Base-by-base conservation (phyloP, 2,888 invertebrate species). In the Calliphora vomitoria region DNA sequence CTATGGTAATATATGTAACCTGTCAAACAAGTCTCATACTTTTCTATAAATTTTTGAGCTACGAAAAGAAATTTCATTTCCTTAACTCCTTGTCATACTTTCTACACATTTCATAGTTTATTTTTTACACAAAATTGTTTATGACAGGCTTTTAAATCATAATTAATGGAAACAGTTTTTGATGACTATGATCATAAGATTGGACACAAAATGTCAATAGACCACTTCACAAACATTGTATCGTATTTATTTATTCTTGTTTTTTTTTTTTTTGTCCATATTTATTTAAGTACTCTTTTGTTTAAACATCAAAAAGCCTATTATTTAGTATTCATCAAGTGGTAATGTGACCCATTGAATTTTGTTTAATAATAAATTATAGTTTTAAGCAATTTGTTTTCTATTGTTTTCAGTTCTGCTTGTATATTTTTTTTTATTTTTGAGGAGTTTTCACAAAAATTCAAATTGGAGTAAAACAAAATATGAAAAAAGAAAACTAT, bases 341-440 rank as follows among this genome's bases (percentile, higher is more conserved):
- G 74, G 81, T 82, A 74, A 82, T 66, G 20, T 71, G 71, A 80
- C 41, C 53, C 71, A 72, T n/a, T 71, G 35, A 72, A 64, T 71
- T 47, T 64, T 71, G 71, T 44, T 44, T n/a, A 60, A 35, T 35
- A 31, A 60, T 35, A 71, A 80, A 60, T 50, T 71, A 71, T 38
- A 53, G 41, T 15, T 41, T 81, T 13, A 72, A 64, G 41, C 8
- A 62, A 47, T 15, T 18, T 38, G 35, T 62, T 55, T 71, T 66
- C 10, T 15, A 50, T 50, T 58, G 38, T 55, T 10, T 55, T 20
- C 3, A 55, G 55, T 55, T 55, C 8, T 53, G 53, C 18, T 18
- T 6, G 10, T 53, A 44, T 8, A 53, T 53, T 18, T 68, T 69
- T n/a, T n/a, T n/a, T n/a, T n/a, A n/a, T n/a, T n/a, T 38, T 44